Evolutionary conservation across 2,888 invertebrate genomes (phyloP).

Genomic region (Eubasilissa splendida): DNA sequence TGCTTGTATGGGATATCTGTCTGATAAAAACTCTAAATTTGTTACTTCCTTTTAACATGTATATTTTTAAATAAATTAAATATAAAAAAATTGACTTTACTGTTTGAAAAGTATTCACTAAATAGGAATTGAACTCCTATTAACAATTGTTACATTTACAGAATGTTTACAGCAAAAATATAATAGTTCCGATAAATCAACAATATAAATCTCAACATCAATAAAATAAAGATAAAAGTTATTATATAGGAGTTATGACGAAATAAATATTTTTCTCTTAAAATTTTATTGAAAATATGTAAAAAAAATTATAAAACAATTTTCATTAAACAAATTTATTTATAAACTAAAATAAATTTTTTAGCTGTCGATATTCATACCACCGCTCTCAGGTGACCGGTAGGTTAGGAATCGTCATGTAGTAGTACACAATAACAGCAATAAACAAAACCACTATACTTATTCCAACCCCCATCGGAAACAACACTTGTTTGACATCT

Average conservation of each 20-base stretch:
- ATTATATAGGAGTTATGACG: background rate
- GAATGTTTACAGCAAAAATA: too few species aligned
- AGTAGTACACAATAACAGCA: conserved; percentile 77
- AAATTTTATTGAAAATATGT: conserved; percentile 17
- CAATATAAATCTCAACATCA: too few species aligned
- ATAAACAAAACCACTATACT: conserved; percentile 76
- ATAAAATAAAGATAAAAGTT: background rate
- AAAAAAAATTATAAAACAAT: conserved; percentile 13
- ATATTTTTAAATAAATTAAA: too few species aligned
- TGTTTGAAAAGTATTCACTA: too few species aligned
- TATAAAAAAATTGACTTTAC: too few species aligned
- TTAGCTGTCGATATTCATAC: background rate
- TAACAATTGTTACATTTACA: too few species aligned
- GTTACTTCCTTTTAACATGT: too few species aligned
- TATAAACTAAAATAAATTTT: background rate
- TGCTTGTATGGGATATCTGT: too few species aligned
- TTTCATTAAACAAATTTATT: background rate
- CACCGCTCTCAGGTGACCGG: conserved; percentile 59
- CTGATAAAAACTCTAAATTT: too few species aligned
- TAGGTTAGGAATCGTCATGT: conserved; percentile 61
- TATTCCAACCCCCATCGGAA: conserved; percentile 74
- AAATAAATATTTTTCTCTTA: background rate
- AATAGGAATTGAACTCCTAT: too few species aligned
- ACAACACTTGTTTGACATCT: conserved; percentile 76
- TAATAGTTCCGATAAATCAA: too few species aligned